phyloP scores from a whole-genome alignment of 2,888 invertebrate genomes.

The Amblyteles armatorius region DNA sequence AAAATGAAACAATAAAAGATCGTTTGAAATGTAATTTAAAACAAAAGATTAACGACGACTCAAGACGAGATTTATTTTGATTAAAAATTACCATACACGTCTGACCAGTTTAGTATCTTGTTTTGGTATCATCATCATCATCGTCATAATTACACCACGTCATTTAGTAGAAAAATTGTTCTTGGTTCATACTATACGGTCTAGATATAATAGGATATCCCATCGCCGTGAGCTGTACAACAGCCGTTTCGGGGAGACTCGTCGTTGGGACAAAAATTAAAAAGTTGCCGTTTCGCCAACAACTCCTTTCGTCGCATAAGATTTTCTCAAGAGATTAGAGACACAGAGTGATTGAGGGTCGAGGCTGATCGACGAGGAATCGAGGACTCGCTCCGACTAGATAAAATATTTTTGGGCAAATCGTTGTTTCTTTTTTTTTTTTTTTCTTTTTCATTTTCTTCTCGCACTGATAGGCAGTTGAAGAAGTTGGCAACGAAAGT shows the following conservation, averaged over 20 bases:
- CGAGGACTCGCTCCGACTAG: slow-evolving; percentile 64
- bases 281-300: slow-evolving; percentile 54
- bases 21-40: background rate
- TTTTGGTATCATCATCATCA: slow-evolving; percentile 74
- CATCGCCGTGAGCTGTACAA: slow-evolving; percentile 59
- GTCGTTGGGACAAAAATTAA: slow-evolving; percentile 4
- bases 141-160: slow-evolving; percentile 58
- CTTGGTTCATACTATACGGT: slow-evolving; percentile 41
- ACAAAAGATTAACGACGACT: background rate
- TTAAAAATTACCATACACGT: slow-evolving; percentile 79
- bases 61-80: slow-evolving; percentile 78
- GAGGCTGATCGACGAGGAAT: slow-evolving; percentile 45
- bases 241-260: slow-evolving; percentile 47
- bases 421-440: slow-evolving; percentile 20
- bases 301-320: slow-evolving; percentile 41
- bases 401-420: slow-evolving; percentile 45
- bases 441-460: slow-evolving; percentile 32
- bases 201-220: slow-evolving; percentile 46
- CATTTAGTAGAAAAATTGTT: slow-evolving; percentile 74
- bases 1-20: background rate
- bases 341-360: slow-evolving; percentile 20
- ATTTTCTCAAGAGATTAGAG: background rate
- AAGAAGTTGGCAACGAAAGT: slow-evolving; percentile 4
- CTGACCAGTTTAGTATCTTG: slow-evolving; percentile 67
- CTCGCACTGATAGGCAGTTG: slow-evolving; percentile 7